Evolutionary conservation across 2,113 vertebrate genomes (phyloP).

Genomic region (Tyto alba): DNA sequence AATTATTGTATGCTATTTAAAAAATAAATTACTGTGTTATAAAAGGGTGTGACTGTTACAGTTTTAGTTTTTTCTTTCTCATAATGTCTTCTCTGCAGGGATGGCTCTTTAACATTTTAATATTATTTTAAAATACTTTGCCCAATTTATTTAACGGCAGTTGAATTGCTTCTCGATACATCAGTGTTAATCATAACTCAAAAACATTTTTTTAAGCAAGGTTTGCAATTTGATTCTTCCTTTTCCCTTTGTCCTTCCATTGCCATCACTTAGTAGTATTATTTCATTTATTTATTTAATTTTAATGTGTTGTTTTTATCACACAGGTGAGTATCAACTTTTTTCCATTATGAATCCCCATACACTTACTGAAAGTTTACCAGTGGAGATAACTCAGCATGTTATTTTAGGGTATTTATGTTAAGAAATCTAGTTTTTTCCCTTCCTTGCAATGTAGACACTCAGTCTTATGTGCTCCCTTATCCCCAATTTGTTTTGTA

Average conservation of each 20-base stretch:
- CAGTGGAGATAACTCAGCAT: neutral
- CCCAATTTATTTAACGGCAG: neutral
- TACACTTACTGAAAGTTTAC: neutral
- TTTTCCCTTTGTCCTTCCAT: neutral
- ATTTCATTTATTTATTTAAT: neutral
- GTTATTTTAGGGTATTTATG: neutral
- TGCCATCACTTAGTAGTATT: neutral
- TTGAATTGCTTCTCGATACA: neutral
- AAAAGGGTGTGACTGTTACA: neutral
- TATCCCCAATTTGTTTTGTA: slow-evolving; percentile 14
- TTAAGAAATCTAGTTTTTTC: neutral
- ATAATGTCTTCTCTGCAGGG: neutral
- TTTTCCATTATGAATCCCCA: neutral
- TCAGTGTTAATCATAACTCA: neutral
- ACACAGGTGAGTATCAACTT: neutral
- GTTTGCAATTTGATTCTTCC: neutral
- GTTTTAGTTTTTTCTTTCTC: neutral
- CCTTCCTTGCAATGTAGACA: neutral
- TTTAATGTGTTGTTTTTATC: neutral
- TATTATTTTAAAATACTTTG: neutral
- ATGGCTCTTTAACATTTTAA: neutral
- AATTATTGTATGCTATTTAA: neutral
- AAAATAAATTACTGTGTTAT: neutral
- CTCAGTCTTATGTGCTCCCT: neutral
- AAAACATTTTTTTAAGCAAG: neutral